A percentile compares a stretch with the other conserved stretches of the same genome.
Evolutionary conservation across 2,113 vertebrate genomes (phyloP).

Genomic region (Pterophyllum scalare): DNA sequence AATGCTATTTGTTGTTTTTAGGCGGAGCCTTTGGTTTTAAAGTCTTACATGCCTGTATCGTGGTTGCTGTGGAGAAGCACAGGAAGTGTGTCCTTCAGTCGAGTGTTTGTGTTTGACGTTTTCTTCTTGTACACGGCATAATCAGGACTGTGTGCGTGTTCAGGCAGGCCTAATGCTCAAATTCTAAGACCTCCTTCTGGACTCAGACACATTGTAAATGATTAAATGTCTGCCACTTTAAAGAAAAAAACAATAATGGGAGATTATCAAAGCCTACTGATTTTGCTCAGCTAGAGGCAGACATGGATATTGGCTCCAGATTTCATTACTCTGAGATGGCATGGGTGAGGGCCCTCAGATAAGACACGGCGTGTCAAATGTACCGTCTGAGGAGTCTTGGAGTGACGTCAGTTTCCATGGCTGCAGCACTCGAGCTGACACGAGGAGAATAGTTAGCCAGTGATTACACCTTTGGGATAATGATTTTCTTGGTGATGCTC

Average conservation of each 20-base stretch:
- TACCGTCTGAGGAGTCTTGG: constrained; percentile 10
- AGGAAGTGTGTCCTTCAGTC: constrained; percentile 28
- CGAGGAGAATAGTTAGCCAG: constrained; percentile 47
- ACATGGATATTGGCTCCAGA: constrained; percentile 17
- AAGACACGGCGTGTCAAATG: constrained; percentile 10
- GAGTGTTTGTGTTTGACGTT: constrained; percentile 21
- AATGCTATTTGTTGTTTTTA: constrained; percentile 36
- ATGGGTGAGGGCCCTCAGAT: constrained; percentile 17
- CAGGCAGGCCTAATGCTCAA: constrained; percentile 43
- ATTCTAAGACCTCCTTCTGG: constrained; percentile 7
- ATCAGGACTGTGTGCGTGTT: constrained; percentile 57
- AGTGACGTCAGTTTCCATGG: constrained; percentile 60
- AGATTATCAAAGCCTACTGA: constrained; percentile 21
- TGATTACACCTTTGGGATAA: constrained; percentile 38
- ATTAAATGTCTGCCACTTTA: constrained; percentile 17
- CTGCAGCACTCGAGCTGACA: constrained; percentile 41
- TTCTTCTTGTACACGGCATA: constrained; percentile 15
- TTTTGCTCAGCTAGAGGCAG: constrained; percentile 18
- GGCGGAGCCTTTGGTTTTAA: constrained; percentile 24
- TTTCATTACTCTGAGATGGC: constrained; percentile 32
- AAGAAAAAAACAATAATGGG: not conserved
- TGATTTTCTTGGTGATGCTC: constrained; percentile 5
- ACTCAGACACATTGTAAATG: constrained; percentile 17
- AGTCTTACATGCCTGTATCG: constrained; percentile 56
- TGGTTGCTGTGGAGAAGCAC: constrained; percentile 73